Evolutionary conservation across 2,113 vertebrate species (phyloP).

Genomic region (Halichoeres trimaculatus): DNA sequence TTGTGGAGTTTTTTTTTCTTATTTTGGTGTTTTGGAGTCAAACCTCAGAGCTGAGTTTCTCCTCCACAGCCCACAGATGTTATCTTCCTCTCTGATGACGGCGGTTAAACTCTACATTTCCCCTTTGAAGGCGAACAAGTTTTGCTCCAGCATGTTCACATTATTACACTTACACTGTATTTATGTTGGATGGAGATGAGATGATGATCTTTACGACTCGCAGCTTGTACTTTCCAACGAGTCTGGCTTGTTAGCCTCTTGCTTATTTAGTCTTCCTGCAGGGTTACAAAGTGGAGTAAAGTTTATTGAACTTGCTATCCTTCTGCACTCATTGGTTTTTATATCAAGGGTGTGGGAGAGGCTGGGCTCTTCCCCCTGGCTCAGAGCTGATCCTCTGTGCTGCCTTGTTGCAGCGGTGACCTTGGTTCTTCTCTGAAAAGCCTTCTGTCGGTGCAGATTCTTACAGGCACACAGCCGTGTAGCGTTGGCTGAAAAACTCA

Average conservation of each 20-base stretch:
- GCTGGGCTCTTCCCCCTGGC: conserved; percentile 47
- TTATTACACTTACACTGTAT: conserved; percentile 5
- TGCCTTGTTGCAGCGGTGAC: conserved; percentile 67
- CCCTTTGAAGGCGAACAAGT: not conserved
- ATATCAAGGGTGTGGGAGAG: conserved; percentile 64
- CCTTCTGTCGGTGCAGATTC: conserved; percentile 61
- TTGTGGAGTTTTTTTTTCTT: not conserved
- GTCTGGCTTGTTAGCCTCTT: conserved; percentile 6
- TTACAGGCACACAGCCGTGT: conserved; percentile 58
- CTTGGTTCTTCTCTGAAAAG: conserved; percentile 69
- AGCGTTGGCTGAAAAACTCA: conserved; percentile 64
- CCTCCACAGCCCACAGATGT: not conserved
- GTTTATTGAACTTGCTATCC: conserved; percentile 69
- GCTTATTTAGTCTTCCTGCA: conserved; percentile 34
- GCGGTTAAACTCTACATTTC: conserved; percentile 27
- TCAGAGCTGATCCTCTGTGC: conserved; percentile 56
- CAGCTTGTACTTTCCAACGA: conserved; percentile 27
- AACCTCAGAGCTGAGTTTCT: not conserved
- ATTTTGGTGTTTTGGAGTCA: not conserved
- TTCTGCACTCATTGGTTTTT: conserved; percentile 55
- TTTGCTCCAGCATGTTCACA: conserved; percentile 3
- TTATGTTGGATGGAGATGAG: conserved; percentile 16
- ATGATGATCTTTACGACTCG: conserved; percentile 10
- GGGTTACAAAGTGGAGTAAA: conserved; percentile 45
- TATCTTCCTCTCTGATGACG: conserved; percentile 6